Base-by-base conservation (phyloP, 2,113 vertebrate genomes). In the Smithornis capensis region DNA sequence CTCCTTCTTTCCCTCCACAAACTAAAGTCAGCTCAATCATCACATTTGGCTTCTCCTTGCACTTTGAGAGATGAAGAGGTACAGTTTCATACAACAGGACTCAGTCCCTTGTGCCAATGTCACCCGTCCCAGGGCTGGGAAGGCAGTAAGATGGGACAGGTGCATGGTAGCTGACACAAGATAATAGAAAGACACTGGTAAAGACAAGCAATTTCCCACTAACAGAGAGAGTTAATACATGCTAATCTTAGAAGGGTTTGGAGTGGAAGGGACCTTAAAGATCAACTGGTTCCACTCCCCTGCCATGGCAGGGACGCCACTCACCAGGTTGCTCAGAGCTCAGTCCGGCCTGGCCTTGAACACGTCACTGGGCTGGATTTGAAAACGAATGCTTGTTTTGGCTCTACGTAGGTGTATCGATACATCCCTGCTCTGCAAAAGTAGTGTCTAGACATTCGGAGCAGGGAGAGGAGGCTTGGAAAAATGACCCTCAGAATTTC, bases 181-280 rank as follows among this genome's bases (percentile, higher is more conserved):
- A 6, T 11, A 21, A 22, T 1, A 19, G 50, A 59, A 5, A 65
- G 62, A 22, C 2, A 1, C 22, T 21, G 33, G 24, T 52, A 19
- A 57, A 47, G 42, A 62, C 3, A 14, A 0, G 0, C 9, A 4
- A 4, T 70, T 76, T 89, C 87, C 21, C 3, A 7, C 21, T 33
- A 13, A 31, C 0, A 2, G n/a, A 44, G 25, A 35, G 19, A 56
- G 33, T 16, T 22, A 38, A 5, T 42, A 8, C 7, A 1, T 45
- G 63, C 19, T 14, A 7, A 69, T 49, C 27, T 42, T 49, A 37
- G 31, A 27, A 49, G 23, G 18, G 25, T 14, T 14, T 55, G 9
- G 11, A 27, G 28, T 37, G 56, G 56, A 90, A 63, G 8, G 22
- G 31, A 33, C 40, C 10, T 49, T 49, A 56, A 56, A 19, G 25